A percentile compares a stretch with the other conserved stretches of the same genome.
These are phyloP conservation scores for Sebastes matsubarae DNA, from an alignment of 2,797 vertebrate species.

Conservation along the genomic window DNA sequence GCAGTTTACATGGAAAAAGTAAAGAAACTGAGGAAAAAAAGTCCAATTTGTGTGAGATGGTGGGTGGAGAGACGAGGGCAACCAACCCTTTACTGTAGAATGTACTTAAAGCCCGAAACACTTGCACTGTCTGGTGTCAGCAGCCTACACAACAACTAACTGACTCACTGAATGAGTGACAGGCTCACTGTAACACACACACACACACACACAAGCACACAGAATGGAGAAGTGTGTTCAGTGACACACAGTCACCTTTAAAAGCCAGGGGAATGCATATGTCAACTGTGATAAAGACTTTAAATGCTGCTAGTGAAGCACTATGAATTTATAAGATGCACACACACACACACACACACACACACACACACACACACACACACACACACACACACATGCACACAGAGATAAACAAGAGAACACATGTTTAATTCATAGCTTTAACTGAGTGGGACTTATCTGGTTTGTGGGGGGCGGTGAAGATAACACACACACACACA, in stretches of 20 bases:
- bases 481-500: not conserved
- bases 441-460: slow-evolving; percentile 40
- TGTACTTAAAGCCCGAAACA: not conserved
- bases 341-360: not conserved
- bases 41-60: not conserved
- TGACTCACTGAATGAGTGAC: not conserved
- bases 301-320: slow-evolving; percentile 15
- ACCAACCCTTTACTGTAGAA: not conserved
- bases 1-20: not conserved
- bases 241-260: slow-evolving; percentile 9
- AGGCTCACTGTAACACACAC: not conserved
- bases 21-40: not conserved
- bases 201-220: not conserved
- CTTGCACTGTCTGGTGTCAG: not conserved
- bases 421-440: slow-evolving; percentile 50
- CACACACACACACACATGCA: not conserved
- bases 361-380: not conserved
- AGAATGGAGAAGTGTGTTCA: not conserved
- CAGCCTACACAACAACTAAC: not conserved
- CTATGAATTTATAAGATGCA: slow-evolving; percentile 19
- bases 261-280: slow-evolving; percentile 29
- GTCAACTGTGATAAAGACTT: slow-evolving; percentile 43
- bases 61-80: not conserved
- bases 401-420: slow-evolving; percentile 29
- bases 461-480: slow-evolving; percentile 14